These are phyloP conservation scores for Tipula vernalis DNA, from an alignment of 2,888 invertebrate genomes.

Conservation along the genomic window DNA sequence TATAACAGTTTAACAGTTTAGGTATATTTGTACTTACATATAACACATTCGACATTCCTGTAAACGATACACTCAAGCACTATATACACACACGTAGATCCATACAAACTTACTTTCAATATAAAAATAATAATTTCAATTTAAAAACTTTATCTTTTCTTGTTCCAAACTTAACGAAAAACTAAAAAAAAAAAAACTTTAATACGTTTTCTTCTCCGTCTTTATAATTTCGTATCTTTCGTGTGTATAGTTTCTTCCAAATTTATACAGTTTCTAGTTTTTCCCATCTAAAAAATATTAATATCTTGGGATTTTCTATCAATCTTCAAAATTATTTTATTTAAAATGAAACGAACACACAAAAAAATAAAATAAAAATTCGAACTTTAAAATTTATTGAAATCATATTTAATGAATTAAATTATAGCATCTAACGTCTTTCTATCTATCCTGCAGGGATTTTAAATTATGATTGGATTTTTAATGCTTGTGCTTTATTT, in stretches of 20 bases:
- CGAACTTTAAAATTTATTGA: conserved; percentile 4
- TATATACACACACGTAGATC: neutral
- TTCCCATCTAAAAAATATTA: neutral
- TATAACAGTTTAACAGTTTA: too few relatives aligned
- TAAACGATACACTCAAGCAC: neutral
- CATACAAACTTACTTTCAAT: neutral
- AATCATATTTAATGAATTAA: conserved; percentile 4
- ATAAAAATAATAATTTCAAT: neutral
- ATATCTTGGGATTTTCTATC: neutral
- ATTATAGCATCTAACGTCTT: neutral
- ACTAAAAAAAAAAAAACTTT: neutral
- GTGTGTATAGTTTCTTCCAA: neutral
- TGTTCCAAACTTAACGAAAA: neutral
- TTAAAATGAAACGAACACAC: neutral
- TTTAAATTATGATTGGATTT: conserved; percentile 4
- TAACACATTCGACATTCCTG: neutral
- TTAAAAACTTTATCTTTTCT: neutral
- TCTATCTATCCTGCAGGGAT: neutral
- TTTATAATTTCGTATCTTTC: neutral
- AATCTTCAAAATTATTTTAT: neutral
- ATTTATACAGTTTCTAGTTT: neutral
- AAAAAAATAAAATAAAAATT: neutral
- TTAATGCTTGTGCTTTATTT: neutral
- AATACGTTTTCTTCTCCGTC: neutral
- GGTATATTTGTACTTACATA: too few relatives aligned